Evolutionary conservation across 2,113 vertebrate genomes (phyloP).

Genomic region (Aptenodytes forsteri): DNA sequence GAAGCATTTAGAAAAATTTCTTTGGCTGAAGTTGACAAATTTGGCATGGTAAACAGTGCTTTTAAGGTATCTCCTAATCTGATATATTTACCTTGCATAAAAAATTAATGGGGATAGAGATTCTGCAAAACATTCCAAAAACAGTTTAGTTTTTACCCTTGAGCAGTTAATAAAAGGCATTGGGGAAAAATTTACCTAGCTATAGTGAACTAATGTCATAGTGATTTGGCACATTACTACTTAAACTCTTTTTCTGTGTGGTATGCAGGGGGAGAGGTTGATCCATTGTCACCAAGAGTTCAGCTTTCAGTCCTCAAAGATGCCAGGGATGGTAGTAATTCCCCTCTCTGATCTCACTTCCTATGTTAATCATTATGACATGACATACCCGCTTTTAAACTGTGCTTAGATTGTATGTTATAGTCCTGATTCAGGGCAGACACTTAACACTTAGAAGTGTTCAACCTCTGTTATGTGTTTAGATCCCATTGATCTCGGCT

Average conservation of each 20-base stretch:
- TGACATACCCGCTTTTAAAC: background rate
- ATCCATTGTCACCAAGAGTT: background rate
- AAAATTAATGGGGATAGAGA: background rate
- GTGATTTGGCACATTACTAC: background rate
- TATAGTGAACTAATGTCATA: background rate
- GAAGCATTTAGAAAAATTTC: background rate
- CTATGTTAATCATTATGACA: background rate
- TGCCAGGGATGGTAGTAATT: background rate
- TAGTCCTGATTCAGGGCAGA: background rate
- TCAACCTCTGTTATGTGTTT: slow-evolving; percentile 9
- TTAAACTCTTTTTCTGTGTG: background rate
- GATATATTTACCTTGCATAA: background rate
- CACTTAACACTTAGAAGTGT: background rate
- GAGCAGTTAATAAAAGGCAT: background rate
- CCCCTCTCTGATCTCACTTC: slow-evolving; percentile 17
- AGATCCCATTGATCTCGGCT: slow-evolving; percentile 24
- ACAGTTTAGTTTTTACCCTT: background rate
- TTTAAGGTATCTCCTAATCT: background rate
- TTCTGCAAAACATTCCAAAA: background rate
- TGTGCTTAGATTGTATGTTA: background rate
- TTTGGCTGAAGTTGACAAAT: background rate
- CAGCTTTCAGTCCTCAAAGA: background rate
- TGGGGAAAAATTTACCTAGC: background rate
- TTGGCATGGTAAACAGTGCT: background rate
- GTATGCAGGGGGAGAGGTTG: background rate